Conservation (phyloP, 2,113 vertebrate species). For the Leptocoma aspasia region DNA sequence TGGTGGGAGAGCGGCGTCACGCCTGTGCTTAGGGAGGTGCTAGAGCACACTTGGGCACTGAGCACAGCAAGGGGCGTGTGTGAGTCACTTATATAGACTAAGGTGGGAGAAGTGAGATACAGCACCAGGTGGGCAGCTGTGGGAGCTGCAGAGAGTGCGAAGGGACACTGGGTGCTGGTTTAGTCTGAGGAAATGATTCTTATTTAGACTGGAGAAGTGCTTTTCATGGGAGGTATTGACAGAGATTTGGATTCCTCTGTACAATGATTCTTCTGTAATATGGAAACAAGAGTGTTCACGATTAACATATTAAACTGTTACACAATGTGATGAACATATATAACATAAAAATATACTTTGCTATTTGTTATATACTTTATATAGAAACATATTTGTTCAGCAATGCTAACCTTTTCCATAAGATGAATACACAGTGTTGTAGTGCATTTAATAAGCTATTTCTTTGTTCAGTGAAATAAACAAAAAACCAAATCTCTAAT, state of each 20-base stretch:
- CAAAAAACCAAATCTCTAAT: neutral
- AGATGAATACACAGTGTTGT: neutral
- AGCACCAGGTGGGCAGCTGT: neutral
- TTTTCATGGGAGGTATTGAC: neutral
- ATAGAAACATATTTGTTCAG: neutral
- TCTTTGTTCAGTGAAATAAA: neutral
- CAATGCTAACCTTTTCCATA: neutral
- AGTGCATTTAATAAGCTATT: neutral
- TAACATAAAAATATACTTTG: neutral
- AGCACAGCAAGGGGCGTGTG: accelerated
- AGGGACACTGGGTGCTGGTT: neutral
- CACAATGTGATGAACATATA: neutral
- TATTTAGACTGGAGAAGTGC: neutral
- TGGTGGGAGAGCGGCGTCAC: accelerated
- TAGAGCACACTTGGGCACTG: neutral
- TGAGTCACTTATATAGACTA: neutral
- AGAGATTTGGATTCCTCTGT: neutral
- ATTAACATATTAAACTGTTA: neutral
- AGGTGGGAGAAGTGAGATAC: neutral
- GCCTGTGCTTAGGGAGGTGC: neutral
- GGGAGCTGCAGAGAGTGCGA: neutral
- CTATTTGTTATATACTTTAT: neutral
- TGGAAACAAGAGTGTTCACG: neutral
- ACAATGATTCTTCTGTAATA: neutral
- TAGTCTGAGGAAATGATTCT: neutral